Evolutionary conservation across 2,888 invertebrate species (phyloP).

Genomic region (Nomada ferruginata): DNA sequence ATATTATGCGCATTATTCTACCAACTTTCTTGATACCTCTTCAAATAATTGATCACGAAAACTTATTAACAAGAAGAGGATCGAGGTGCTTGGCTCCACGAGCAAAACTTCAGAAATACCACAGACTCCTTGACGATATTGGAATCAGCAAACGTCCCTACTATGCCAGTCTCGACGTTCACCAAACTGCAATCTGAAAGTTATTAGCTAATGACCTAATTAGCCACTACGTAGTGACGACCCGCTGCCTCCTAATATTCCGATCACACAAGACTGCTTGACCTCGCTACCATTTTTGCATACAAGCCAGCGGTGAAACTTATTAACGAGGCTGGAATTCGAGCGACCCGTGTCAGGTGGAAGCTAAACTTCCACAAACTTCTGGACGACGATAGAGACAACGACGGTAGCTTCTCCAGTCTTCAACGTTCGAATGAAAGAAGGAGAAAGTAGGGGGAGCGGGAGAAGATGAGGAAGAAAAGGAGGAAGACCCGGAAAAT

Average conservation of each 20-base stretch:
- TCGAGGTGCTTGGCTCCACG: not conserved
- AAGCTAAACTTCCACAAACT: not conserved
- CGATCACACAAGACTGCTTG: not conserved
- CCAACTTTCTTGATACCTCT: too few relatives aligned
- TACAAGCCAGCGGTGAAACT: not conserved
- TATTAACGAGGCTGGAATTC: constrained; percentile 11
- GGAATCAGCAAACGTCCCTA: constrained; percentile 7
- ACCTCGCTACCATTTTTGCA: not conserved
- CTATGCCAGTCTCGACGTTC: not conserved
- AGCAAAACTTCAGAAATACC: not conserved
- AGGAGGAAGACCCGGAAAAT: not conserved
- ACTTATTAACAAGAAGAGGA: constrained; percentile 12
- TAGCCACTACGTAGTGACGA: constrained; percentile 4
- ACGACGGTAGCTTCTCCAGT: not conserved
- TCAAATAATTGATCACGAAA: not conserved
- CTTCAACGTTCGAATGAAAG: not conserved
- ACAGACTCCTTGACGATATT: constrained; percentile 1
- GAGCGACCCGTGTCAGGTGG: not conserved
- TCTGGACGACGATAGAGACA: constrained; percentile 10
- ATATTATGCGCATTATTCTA: not conserved
- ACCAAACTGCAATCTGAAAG: constrained; percentile 19
- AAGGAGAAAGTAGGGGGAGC: not conserved
- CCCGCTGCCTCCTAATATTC: constrained; percentile 5
- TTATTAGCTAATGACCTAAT: constrained; percentile 40
- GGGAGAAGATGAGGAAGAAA: not conserved